Evolutionary conservation across 1,140 invertebrate genomes (phyloP).

Genomic region (Apolygus lucorum): DNA sequence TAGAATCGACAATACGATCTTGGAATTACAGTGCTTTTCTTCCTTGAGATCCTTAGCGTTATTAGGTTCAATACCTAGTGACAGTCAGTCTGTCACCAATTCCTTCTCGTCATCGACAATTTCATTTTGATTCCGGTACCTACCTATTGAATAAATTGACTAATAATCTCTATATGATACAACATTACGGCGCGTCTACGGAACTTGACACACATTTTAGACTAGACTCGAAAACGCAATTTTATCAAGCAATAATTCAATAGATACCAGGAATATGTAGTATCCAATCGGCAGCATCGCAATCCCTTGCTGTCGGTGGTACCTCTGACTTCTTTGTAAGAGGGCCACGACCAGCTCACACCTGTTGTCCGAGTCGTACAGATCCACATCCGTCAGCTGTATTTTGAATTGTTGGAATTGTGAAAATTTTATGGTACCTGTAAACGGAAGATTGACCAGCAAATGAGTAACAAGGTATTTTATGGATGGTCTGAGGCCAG

Average conservation of each 20-base stretch:
- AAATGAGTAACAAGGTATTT: no score
- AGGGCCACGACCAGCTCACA: not conserved
- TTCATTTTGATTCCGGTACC: no score
- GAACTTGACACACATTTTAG: not conserved
- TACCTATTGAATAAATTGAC: not conserved
- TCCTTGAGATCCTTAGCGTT: no score
- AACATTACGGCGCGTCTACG: no score
- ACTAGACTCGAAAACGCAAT: not conserved
- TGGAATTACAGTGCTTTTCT: no score
- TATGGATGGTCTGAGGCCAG: no score
- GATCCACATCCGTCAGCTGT: not conserved
- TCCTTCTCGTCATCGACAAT: no score
- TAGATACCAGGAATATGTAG: not conserved
- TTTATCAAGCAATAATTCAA: not conserved
- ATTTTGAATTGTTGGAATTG: not conserved
- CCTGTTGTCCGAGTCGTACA: not conserved
- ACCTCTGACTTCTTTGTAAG: not conserved
- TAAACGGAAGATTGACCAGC: no score
- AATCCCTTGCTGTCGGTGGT: not conserved
- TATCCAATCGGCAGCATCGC: not conserved
- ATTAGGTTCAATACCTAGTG: no score
- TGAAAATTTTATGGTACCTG: not conserved
- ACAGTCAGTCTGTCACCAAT: no score
- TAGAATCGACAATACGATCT: no score
- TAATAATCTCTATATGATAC: no score